These are phyloP conservation scores for Halcyon badia DNA, from an alignment of 2,797 vertebrate species.

Conservation along the genomic window DNA sequence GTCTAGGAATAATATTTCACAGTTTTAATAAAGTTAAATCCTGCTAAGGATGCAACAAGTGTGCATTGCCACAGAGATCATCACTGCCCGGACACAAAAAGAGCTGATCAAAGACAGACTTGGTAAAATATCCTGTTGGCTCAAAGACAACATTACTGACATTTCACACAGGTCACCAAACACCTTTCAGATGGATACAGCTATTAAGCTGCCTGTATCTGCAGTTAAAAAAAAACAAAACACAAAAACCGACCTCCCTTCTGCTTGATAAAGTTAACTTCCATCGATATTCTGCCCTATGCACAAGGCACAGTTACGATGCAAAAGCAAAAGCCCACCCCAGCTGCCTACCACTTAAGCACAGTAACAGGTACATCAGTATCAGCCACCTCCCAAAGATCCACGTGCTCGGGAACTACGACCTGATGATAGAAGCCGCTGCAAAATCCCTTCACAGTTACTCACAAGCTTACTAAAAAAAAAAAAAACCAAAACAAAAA, in stretches of 20 bases:
- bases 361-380: neutral
- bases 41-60: neutral
- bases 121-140: neutral
- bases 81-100: neutral
- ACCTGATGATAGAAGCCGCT: neutral
- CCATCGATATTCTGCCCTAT: rapidly evolving
- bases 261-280: neutral
- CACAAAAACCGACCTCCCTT: neutral
- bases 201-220: neutral
- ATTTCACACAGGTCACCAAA: neutral
- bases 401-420: neutral
- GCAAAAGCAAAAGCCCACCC: neutral
- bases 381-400: neutral
- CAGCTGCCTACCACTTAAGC: neutral
- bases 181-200: neutral
- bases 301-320: rapidly evolving
- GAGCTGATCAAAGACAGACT: neutral
- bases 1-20: neutral
- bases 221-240: neutral
- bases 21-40: neutral
- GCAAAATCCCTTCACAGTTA: neutral
- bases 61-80: neutral
- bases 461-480: neutral
- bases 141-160: neutral
- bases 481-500: too few species aligned